Conservation (phyloP, 2,888 invertebrate species). For the Dynastes maya region DNA sequence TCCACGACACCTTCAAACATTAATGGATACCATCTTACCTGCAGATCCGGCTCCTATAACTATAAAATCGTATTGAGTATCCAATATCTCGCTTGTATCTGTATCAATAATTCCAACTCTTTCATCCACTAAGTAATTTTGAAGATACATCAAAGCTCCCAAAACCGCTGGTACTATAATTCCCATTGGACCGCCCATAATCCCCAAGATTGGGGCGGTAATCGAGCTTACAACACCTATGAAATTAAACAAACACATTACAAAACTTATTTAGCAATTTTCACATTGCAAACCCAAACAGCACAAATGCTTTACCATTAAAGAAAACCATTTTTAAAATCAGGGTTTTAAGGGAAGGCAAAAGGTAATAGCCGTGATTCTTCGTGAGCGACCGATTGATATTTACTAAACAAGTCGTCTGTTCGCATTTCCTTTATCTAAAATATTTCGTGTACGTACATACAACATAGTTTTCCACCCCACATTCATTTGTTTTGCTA, state of each 20-base stretch:
- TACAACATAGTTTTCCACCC: neutral
- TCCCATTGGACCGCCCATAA: constrained; percentile 79
- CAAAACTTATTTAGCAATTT: neutral
- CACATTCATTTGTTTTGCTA: constrained; percentile 16
- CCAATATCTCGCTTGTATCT: constrained; percentile 74
- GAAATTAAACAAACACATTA: constrained; percentile 19
- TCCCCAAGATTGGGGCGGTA: constrained; percentile 79
- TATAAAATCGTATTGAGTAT: constrained; percentile 87
- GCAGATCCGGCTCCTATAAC: constrained; percentile 91
- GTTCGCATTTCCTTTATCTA: neutral
- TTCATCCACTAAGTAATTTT: constrained; percentile 88
- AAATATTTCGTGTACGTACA: neutral
- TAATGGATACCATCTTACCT: constrained; percentile 70
- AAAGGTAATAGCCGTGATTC: neutral
- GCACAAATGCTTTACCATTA: neutral
- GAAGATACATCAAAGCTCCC: constrained; percentile 89
- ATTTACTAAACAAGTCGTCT: neutral
- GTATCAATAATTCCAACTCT: constrained; percentile 85
- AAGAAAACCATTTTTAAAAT: neutral
- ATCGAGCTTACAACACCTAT: constrained; percentile 76
- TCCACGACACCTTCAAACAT: constrained; percentile 48
- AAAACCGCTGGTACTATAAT: constrained; percentile 90
- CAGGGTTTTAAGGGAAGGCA: neutral
- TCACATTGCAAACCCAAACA: neutral
- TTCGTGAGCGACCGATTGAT: neutral